Evolutionary conservation across 2,113 vertebrate genomes (phyloP).

Genomic region (Acinonyx jubatus): DNA sequence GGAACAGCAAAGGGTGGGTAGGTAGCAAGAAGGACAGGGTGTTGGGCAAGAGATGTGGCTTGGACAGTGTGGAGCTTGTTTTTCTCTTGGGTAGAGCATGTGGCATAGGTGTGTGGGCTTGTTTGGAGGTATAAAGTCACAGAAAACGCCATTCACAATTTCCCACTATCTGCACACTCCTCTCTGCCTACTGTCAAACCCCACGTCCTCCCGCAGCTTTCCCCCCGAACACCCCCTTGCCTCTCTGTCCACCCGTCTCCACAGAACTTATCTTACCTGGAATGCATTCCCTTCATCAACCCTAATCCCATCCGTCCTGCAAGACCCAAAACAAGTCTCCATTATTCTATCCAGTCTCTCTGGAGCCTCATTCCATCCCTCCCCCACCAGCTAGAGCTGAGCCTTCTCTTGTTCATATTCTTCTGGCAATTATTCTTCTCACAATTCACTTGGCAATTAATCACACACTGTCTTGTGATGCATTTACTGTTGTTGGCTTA

Average conservation of each 20-base stretch:
- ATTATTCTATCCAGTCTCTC: background rate
- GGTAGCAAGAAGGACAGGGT: background rate
- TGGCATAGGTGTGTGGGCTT: background rate
- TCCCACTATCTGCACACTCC: background rate
- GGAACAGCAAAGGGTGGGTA: background rate
- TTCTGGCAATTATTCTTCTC: constrained; percentile 64
- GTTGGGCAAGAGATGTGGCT: background rate
- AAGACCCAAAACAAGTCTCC: background rate
- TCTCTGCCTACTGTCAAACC: background rate
- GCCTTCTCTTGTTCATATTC: background rate
- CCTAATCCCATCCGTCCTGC: background rate
- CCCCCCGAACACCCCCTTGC: background rate
- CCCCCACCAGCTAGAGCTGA: background rate
- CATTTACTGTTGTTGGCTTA: constrained; percentile 69
- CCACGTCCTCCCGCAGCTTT: background rate
- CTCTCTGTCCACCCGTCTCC: background rate
- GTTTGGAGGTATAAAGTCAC: background rate
- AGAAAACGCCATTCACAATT: background rate
- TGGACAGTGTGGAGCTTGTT: background rate
- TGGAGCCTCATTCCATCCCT: background rate
- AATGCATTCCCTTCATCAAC: background rate
- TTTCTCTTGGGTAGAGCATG: background rate
- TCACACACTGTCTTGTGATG: constrained; percentile 62
- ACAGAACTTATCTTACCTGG: background rate
- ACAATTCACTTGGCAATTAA: constrained; percentile 74